Conservation (phyloP, 2,888 invertebrate species). For the Neuroscelio doddi region DNA sequence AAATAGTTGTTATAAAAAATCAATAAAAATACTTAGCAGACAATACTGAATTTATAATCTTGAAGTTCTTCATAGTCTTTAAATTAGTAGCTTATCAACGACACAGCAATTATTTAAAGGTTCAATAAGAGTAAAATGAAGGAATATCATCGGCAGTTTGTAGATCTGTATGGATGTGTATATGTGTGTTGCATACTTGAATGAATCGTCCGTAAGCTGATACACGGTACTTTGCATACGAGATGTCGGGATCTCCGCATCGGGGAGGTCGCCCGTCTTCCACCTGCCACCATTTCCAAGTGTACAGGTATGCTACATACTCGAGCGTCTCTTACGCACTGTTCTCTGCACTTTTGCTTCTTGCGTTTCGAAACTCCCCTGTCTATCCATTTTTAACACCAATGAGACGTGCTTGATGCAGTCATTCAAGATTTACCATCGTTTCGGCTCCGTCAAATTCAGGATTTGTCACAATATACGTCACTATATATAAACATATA, state of each 20-base stretch:
- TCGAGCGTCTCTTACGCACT: slow-evolving; percentile 15
- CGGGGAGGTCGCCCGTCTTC: slow-evolving; percentile 66
- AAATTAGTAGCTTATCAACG: slow-evolving; percentile 16
- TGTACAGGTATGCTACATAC: slow-evolving; percentile 27
- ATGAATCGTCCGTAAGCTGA: slow-evolving; percentile 50
- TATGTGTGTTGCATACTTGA: slow-evolving; percentile 39
- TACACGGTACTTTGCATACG: slow-evolving; percentile 61
- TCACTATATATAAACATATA: too few relatives aligned
- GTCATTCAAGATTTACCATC: slow-evolving; percentile 20
- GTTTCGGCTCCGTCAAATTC: slow-evolving; percentile 29
- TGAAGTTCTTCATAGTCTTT: too few relatives aligned
- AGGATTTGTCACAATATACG: slow-evolving; percentile 30
- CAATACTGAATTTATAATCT: too few relatives aligned
- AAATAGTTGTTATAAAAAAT: too few relatives aligned
- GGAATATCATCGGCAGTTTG: slow-evolving; percentile 35
- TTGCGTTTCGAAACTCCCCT: slow-evolving; percentile 30
- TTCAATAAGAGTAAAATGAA: slow-evolving; percentile 39
- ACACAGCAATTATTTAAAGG: slow-evolving; percentile 23
- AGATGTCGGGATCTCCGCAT: slow-evolving; percentile 56
- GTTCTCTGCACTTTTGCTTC: slow-evolving; percentile 31
- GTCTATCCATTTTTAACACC: slow-evolving; percentile 20
- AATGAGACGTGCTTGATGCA: neutral
- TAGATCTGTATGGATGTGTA: slow-evolving; percentile 10
- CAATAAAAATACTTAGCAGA: too few relatives aligned
- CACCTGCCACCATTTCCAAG: slow-evolving; percentile 63